Base-by-base conservation (phyloP, 2,113 vertebrate genomes). In the Pao palembangensis region DNA sequence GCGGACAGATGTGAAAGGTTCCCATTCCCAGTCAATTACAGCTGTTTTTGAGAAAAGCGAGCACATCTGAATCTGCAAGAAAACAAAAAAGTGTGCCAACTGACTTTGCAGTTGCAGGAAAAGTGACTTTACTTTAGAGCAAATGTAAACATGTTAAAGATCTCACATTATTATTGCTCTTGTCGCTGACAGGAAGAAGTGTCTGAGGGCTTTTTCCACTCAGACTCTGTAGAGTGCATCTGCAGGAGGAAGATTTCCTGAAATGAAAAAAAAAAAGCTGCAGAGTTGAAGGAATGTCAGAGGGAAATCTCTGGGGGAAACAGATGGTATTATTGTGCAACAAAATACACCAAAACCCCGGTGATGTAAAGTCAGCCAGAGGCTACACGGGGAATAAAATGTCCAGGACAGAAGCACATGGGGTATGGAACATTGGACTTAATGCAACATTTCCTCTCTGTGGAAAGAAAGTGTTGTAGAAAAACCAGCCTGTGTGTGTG, bases 21-120 rank as follows among this genome's bases (percentile, higher is more conserved):
- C 41, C 42, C 71, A 38, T 55, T 69, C 71, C 59, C 63, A 75
- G 51, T 59, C 8, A 38, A 38, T 38, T 38, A 38, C 34, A 31
- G 52, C 13, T n/a, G 48, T n/a, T 47, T 47, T 47, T 17, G 43
- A 5, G 43, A 44, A 44, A 17, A 8, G 34, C 2, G 3, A 38
- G 8, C 34, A 2, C 34, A 38, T 31, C 3, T 8, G 28, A 31
- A 31, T 31, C 28, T 31, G 28, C 28, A 31, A 31, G 21, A 31
- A 31, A 31, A 2, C 28, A 31, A 31, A 6, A 8, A 31, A 8
- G 28, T 31, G 28, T 31, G 21, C 21, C 21, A 23, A 3, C 28
- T 31, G 28, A 31, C 28, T 31, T 8, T 31, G 28, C 28, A 31
- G 28, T 8, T 31, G 5, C 5, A 31, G 28, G 5, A 31, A 31